These are phyloP conservation scores for Drosophila cognata DNA, from an alignment of 2,888 invertebrate species.

Conservation along the genomic window DNA sequence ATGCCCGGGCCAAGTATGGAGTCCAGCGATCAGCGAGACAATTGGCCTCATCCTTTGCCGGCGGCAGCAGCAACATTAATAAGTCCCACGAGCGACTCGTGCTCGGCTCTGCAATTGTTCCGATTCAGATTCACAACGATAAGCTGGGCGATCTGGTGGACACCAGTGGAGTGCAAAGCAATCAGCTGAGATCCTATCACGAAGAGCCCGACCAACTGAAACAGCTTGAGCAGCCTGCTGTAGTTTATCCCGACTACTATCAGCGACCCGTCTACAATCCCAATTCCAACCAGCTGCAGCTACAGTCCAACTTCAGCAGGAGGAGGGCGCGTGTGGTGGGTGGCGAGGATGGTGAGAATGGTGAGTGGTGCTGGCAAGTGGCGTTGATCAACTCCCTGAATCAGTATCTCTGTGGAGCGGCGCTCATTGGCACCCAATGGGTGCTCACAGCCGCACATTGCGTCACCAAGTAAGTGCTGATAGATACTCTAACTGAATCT, in stretches of 20 bases:
- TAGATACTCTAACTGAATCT: not conserved
- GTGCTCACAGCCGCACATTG: conserved; percentile 97
- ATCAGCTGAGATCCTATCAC: conserved; percentile 78
- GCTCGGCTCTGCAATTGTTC: conserved; percentile 84
- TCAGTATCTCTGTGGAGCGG: conserved; percentile 97
- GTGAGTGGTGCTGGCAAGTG: conserved; percentile 98
- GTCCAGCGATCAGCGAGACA: conserved; percentile 75
- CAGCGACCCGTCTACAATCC: conserved; percentile 45
- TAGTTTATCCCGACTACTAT: conserved; percentile 62
- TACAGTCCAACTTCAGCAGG: conserved; percentile 56
- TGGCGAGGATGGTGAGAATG: conserved; percentile 95
- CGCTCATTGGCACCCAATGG: conserved; percentile 97
- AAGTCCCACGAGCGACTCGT: conserved; percentile 84
- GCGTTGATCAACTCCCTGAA: conserved; percentile 96
- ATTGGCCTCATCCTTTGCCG: conserved; percentile 44
- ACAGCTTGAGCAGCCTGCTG: conserved; percentile 15
- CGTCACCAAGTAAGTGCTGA: conserved; percentile 92
- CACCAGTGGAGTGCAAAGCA: conserved; percentile 68
- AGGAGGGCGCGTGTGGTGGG: conserved; percentile 89
- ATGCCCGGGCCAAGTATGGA: conserved; percentile 82
- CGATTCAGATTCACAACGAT: conserved; percentile 85
- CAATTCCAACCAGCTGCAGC: conserved; percentile 22
- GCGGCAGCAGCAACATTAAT: conserved; percentile 53
- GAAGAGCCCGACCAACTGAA: conserved; percentile 49
- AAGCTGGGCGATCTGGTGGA: conserved; percentile 83